Evolutionary conservation across 2,797 vertebrate species (phyloP).

Genomic region (Synaphobranchus kaupii): DNA sequence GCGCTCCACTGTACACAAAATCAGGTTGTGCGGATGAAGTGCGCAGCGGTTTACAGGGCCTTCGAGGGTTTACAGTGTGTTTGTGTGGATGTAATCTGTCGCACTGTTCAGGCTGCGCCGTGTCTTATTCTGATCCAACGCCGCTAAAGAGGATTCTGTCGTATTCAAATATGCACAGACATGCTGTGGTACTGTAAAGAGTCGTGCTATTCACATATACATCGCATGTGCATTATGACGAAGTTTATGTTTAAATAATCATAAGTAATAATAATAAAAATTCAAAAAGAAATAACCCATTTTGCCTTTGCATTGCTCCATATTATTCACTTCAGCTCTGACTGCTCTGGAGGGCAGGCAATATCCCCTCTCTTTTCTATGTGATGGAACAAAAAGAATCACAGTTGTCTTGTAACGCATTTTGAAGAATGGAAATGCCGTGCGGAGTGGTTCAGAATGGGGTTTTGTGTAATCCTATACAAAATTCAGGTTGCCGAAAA

Average conservation of each 20-base stretch:
- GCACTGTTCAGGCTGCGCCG: not conserved
- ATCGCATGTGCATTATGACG: not conserved
- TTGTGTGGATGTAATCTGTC: not conserved
- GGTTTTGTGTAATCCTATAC: conserved; percentile 75
- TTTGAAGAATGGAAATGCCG: conserved; percentile 41
- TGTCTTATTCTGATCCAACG: not conserved
- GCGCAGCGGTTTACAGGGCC: not conserved
- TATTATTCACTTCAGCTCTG: not conserved
- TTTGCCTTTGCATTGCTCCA: not conserved
- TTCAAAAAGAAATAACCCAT: not conserved
- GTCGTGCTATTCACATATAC: not conserved
- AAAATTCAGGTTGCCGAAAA: conserved; percentile 76
- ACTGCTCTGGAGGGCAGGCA: not conserved
- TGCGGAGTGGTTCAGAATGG: conserved; percentile 65
- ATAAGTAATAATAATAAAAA: no score
- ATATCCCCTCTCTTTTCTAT: not conserved
- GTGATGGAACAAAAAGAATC: not conserved
- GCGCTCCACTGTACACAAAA: conserved; percentile 43
- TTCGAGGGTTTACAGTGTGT: not conserved
- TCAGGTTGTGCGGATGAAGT: not conserved
- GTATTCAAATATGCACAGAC: not conserved
- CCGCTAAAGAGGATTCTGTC: not conserved
- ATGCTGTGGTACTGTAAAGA: not conserved
- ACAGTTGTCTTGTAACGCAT: not conserved
- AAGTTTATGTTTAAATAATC: not conserved